Evolutionary conservation across 2,888 invertebrate species (phyloP).

Genomic region (Dryocosmus kuriphilus): DNA sequence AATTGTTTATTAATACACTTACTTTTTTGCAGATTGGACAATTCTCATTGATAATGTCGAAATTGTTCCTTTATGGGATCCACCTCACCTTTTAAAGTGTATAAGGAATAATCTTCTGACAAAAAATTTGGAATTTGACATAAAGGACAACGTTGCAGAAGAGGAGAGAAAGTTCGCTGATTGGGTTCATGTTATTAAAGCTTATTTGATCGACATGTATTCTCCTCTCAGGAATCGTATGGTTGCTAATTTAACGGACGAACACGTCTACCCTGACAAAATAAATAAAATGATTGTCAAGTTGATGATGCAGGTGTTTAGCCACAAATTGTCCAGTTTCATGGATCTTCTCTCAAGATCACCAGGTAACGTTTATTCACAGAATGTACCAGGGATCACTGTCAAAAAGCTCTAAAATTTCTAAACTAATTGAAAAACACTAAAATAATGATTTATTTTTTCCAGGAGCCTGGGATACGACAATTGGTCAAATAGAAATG

Average conservation of each 20-base stretch:
- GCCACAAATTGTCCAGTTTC: not conserved
- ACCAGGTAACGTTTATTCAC: too few relatives aligned
- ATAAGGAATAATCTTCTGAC: conserved; percentile 48
- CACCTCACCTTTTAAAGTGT: not conserved
- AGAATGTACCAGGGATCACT: too few relatives aligned
- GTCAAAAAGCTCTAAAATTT: not conserved
- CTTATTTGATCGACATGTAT: not conserved
- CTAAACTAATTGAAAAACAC: not conserved
- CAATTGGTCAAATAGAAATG: not conserved
- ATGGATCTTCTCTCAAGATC: too few relatives aligned
- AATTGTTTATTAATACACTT: too few relatives aligned
- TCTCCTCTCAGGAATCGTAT: not conserved
- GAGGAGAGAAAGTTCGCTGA: not conserved
- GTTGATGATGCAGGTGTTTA: conserved; percentile 32
- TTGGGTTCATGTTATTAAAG: not conserved
- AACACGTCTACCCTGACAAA: conserved; percentile 35
- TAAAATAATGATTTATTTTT: too few relatives aligned
- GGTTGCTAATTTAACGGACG: conserved; percentile 40
- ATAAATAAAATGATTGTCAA: conserved; percentile 40
- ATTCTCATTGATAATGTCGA: too few relatives aligned
- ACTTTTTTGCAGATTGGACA: too few relatives aligned
- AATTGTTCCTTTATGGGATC: too few relatives aligned
- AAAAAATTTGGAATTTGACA: conserved; percentile 26
- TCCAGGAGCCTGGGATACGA: not conserved
- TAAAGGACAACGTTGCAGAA: not conserved